Conservation (phyloP, 2,888 invertebrate genomes). For the Uloborus plumipes region DNA sequence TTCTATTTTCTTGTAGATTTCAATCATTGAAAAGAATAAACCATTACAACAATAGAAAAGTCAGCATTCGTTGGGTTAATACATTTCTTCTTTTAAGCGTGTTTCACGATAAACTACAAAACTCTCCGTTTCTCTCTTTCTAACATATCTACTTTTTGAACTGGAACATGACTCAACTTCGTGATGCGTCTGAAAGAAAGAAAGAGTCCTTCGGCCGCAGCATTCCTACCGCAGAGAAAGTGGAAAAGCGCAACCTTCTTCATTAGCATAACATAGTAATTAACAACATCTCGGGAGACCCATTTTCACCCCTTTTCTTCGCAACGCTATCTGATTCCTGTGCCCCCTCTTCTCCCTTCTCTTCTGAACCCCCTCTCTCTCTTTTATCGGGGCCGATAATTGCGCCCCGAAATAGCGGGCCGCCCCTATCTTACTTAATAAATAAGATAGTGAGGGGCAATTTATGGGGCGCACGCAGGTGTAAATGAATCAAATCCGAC, state of each 20-base stretch:
- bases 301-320: slow-evolving; percentile 17
- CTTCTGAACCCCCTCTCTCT: background rate
- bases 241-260: slow-evolving; percentile 16
- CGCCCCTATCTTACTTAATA: slow-evolving; percentile 43
- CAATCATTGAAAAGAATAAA: no score
- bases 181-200: no score
- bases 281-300: slow-evolving; percentile 54
- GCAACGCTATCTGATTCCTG: slow-evolving; percentile 3
- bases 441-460: slow-evolving; percentile 54
- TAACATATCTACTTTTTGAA: no score
- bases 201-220: no score
- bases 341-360: background rate
- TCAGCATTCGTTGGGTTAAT: no score
- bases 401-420: slow-evolving; percentile 25
- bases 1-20: no score
- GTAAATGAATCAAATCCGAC: slow-evolving; percentile 58
- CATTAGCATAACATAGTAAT: slow-evolving; percentile 63
- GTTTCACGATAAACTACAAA: no score
- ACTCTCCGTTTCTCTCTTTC: no score
- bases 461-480: slow-evolving; percentile 34
- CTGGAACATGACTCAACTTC: no score
- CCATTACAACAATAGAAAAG: no score
- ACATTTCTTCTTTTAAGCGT: no score
- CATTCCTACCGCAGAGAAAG: background rate
- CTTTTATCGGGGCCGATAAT: slow-evolving; percentile 20